A percentile compares a stretch with the other conserved stretches of the same genome.
Conservation (phyloP, 2,113 vertebrate species). For the Rhizomys pruinosus region DNA sequence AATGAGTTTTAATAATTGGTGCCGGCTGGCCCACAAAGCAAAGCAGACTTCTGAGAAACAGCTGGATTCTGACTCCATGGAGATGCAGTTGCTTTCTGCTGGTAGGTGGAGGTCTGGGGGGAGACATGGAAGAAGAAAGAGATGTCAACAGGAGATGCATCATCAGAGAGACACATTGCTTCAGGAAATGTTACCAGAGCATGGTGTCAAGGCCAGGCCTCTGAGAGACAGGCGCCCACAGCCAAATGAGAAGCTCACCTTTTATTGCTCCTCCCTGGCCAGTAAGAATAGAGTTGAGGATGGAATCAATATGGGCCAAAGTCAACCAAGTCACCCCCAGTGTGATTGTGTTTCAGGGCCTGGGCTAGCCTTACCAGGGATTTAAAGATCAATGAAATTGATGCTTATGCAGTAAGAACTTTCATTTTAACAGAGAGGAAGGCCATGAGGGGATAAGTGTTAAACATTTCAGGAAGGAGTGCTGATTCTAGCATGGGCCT, state of each 20-base stretch:
- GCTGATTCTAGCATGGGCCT: not conserved
- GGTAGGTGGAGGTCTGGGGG: not conserved
- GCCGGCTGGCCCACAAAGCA: slow-evolving; percentile 41
- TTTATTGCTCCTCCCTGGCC: not conserved
- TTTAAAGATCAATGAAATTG: not conserved
- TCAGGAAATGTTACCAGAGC: not conserved
- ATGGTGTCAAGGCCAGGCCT: not conserved
- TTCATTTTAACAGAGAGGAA: not conserved
- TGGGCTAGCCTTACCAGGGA: not conserved
- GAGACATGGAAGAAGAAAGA: not conserved
- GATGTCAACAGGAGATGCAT: not conserved
- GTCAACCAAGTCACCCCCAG: accelerated
- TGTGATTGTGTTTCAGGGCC: not conserved
- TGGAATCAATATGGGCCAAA: not conserved
- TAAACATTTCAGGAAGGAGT: not conserved
- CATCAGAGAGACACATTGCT: not conserved
- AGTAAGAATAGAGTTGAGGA: not conserved
- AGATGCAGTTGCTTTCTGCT: not conserved
- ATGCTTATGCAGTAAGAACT: not conserved
- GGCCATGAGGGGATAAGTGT: not conserved
- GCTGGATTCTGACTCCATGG: slow-evolving; percentile 1
- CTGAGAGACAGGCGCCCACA: not conserved
- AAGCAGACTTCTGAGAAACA: slow-evolving; percentile 41
- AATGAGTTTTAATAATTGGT: slow-evolving; percentile 75
- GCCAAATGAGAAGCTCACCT: not conserved